Conservation (phyloP, 2,113 vertebrate genomes). For the Lontra canadensis region DNA sequence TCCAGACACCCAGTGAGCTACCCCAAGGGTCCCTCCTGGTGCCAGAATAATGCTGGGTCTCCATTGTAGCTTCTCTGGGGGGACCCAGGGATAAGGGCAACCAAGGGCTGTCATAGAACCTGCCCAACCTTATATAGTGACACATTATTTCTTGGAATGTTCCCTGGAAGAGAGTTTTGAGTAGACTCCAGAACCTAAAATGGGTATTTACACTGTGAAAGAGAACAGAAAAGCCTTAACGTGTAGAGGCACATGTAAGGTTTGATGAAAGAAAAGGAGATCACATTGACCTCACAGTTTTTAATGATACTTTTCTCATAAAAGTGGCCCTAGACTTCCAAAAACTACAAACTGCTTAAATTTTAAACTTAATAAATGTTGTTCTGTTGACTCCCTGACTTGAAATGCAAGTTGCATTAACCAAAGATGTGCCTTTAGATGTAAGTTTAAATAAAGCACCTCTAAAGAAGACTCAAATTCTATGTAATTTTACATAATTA, state of each 20-base stretch:
- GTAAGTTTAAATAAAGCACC: conserved; percentile 85
- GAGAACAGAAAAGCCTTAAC: background rate
- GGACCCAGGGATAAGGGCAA: background rate
- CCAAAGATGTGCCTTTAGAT: conserved; percentile 78
- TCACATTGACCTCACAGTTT: background rate
- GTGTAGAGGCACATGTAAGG: background rate
- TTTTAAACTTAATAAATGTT: conserved; percentile 71
- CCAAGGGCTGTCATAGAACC: background rate
- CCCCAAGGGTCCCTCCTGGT: background rate
- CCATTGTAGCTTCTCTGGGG: background rate
- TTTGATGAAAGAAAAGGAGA: background rate
- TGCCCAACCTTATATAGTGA: background rate
- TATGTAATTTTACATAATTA: conserved; percentile 89
- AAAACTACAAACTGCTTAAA: conserved; percentile 57
- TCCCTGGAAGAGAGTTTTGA: background rate
- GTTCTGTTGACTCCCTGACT: conserved; percentile 66
- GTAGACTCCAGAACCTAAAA: background rate
- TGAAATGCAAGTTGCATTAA: conserved; percentile 79
- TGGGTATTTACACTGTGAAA: background rate
- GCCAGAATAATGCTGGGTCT: background rate
- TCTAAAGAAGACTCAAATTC: conserved; percentile 85
- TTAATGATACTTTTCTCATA: background rate
- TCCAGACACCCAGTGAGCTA: background rate
- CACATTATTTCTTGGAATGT: background rate
- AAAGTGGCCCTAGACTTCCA: background rate